Conservation (phyloP, 1,140 invertebrate genomes). For the Orchesella cincta region DNA sequence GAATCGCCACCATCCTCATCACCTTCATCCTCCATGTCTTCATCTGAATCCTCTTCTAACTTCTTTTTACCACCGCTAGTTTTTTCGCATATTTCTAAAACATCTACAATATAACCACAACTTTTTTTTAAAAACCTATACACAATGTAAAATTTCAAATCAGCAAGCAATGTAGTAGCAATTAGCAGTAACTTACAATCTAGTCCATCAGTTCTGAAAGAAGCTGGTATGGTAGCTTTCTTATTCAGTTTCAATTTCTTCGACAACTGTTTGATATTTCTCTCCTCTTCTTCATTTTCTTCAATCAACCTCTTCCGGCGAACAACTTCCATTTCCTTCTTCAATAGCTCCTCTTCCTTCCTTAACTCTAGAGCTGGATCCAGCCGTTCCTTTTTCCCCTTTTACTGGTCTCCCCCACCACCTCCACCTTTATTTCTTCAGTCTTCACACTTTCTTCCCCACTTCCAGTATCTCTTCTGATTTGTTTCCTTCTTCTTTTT, state of each 20-base stretch:
- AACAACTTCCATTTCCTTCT: slow-evolving; percentile 62
- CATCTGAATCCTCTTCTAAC: slow-evolving; percentile 35
- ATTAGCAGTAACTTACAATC: slow-evolving; percentile 78
- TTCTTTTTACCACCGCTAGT: slow-evolving; percentile 58
- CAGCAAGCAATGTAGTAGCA: slow-evolving; percentile 28
- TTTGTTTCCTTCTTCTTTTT: slow-evolving; percentile 26
- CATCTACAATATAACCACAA: slow-evolving; percentile 59
- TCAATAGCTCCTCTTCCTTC: slow-evolving; percentile 46
- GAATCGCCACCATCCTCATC: slow-evolving; percentile 45
- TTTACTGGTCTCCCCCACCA: slow-evolving; percentile 25
- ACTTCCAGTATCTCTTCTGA: slow-evolving; percentile 3
- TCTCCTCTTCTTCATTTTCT: slow-evolving; percentile 78
- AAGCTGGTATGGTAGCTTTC: slow-evolving; percentile 72
- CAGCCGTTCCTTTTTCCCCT: slow-evolving; percentile 20
- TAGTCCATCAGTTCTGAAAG: slow-evolving; percentile 78
- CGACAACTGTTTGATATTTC: slow-evolving; percentile 74
- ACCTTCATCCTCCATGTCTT: slow-evolving; percentile 37
- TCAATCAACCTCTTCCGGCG: slow-evolving; percentile 66
- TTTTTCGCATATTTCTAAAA: slow-evolving; percentile 77
- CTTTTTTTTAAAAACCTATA: slow-evolving; percentile 34
- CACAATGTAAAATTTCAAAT: slow-evolving; percentile 33
- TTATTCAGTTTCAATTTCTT: slow-evolving; percentile 83
- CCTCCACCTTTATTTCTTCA: neutral
- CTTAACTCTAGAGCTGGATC: slow-evolving; percentile 55
- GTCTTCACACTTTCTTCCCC: neutral